Conservation (phyloP, 2,113 vertebrate genomes). For the Gasterosteus aculeatus region DNA sequence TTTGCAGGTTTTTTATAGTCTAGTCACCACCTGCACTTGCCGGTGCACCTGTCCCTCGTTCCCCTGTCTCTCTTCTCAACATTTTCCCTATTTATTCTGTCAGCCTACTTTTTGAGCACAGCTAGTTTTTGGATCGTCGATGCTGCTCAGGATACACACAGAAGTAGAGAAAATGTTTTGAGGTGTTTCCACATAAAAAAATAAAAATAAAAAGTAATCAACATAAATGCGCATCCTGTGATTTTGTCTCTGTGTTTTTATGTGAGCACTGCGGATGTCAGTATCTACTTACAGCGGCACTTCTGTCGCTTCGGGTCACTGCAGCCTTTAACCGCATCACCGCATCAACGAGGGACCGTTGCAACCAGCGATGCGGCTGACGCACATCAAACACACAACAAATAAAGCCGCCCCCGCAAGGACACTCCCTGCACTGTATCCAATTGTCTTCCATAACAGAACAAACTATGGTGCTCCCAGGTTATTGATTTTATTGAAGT, state of each 20-base stretch:
- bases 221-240: no score
- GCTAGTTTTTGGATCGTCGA: not conserved
- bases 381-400: conserved; percentile 25
- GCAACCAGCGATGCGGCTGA: conserved; percentile 32
- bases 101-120: not conserved
- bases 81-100: not conserved
- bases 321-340: conserved; percentile 24
- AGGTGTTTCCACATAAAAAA: no score
- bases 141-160: not conserved
- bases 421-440: conserved; percentile 1
- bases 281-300: conserved; percentile 16
- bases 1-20: not conserved
- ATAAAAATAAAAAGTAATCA: no score
- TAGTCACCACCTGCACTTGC: not conserved
- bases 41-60: not conserved
- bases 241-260: not conserved
- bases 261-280: conserved; percentile 14
- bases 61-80: not conserved
- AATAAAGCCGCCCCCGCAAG: conserved; percentile 36
- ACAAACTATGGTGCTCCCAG: conserved; percentile 26
- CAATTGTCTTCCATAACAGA: conserved; percentile 35
- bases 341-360: no score
- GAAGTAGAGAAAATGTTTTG: no score
- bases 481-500: conserved; percentile 71
- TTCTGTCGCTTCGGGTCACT: conserved; percentile 11